These are phyloP conservation scores for Macrobrachium rosenbergii DNA, from an alignment of 1,140 invertebrate genomes.

Conservation along the genomic window DNA sequence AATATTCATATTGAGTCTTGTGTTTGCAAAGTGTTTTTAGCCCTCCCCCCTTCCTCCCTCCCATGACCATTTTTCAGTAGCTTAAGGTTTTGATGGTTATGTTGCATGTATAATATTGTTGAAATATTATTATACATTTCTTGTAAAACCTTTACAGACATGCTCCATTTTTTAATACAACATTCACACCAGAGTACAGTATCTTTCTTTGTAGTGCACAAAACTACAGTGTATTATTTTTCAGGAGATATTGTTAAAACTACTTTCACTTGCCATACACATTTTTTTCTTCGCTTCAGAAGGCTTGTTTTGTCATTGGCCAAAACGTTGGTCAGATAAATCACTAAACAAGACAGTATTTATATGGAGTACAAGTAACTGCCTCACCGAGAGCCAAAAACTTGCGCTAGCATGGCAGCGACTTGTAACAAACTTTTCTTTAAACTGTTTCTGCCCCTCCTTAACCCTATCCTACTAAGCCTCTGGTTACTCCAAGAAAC, in stretches of 20 bases:
- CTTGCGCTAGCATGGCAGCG: no score
- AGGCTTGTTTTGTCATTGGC: not conserved
- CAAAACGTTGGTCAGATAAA: not conserved
- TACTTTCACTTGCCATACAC: no score
- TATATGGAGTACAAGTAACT: not conserved
- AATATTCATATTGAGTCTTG: not conserved
- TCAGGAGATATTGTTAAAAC: no score
- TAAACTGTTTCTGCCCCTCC: no score
- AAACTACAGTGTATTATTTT: no score
- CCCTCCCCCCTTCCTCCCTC: not conserved
- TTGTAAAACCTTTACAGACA: slow-evolving; percentile 12
- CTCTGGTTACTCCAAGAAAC: not conserved
- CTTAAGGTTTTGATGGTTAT: not conserved
- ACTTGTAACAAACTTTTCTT: no score
- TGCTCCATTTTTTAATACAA: not conserved
- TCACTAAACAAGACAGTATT: not conserved
- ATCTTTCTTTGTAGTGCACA: no score
- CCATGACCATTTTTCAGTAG: not conserved
- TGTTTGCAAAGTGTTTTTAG: slow-evolving; percentile 12
- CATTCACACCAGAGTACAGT: no score
- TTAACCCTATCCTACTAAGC: not conserved
- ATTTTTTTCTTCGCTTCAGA: no score
- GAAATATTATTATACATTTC: slow-evolving; percentile 23
- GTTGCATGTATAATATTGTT: slow-evolving; percentile 34
- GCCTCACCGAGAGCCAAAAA: no score